Conservation (phyloP, 2,888 invertebrate genomes). For the Oegoconia quadripuncta region DNA sequence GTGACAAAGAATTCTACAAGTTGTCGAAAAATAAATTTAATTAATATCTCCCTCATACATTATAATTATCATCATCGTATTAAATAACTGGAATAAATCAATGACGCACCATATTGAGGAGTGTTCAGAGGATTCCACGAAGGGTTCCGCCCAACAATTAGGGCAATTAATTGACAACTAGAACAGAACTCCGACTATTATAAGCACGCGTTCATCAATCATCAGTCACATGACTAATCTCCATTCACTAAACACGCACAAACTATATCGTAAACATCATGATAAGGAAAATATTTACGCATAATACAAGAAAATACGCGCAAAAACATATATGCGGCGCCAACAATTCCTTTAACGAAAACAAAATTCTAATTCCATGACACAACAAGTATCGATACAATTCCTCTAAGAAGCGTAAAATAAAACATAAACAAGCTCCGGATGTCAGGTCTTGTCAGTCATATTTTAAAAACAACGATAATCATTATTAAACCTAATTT, state of each 20-base stretch:
- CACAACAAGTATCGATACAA: conserved; percentile 30
- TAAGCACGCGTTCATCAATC: conserved; percentile 24
- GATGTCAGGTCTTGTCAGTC: conserved; percentile 59
- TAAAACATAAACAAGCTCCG: conserved; percentile 50
- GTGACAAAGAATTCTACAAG: too few species aligned
- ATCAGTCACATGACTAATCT: conserved; percentile 27
- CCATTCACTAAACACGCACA: conserved; percentile 1
- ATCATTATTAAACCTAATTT: conserved; percentile 73
- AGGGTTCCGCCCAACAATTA: conserved; percentile 61
- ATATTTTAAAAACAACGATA: conserved; percentile 67
- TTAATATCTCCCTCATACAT: too few species aligned
- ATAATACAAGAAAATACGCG: conserved; percentile 21
- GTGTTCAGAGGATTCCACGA: conserved; percentile 38
- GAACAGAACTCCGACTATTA: conserved; percentile 33
- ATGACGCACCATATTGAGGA: conserved; percentile 27
- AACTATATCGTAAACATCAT: conserved; percentile 4
- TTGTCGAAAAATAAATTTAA: too few species aligned
- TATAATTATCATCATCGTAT: too few species aligned
- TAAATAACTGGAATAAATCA: too few species aligned
- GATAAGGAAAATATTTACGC: conserved; percentile 4
- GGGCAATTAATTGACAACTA: conserved; percentile 55
- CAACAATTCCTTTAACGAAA: conserved; percentile 35
- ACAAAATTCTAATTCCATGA: conserved; percentile 32
- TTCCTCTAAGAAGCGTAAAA: conserved; percentile 43
- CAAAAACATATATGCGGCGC: conserved; percentile 33